A percentile compares a stretch with the other conserved stretches of the same genome.
phyloP scores from a whole-genome alignment of 64 coral and sea anemone genomes.

The Dendronephthya gigantea region DNA sequence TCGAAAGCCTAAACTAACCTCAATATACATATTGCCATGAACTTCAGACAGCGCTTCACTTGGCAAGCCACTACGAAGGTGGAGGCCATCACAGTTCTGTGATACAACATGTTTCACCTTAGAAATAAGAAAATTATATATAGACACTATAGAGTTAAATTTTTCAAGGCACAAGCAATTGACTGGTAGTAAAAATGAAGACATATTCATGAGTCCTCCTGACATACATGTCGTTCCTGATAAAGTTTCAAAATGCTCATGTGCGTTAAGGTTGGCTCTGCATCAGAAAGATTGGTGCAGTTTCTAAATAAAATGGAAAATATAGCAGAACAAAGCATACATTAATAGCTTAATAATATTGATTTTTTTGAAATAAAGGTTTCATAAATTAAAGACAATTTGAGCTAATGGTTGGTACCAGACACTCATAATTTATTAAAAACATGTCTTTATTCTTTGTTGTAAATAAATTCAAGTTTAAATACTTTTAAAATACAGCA shows the following conservation, averaged over 20 bases:
- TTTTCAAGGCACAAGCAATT: background rate
- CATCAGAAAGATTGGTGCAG: conserved; percentile 70
- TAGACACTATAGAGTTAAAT: too few relatives aligned
- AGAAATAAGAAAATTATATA: background rate
- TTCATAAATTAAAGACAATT: too few relatives aligned
- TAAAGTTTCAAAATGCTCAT: conserved; percentile 88
- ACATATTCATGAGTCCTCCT: background rate
- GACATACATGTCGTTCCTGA: conserved; percentile 55
- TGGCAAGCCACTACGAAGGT: conserved; percentile 88
- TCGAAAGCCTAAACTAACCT: too few relatives aligned
- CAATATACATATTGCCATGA: conserved; percentile 97
- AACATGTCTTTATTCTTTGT: background rate
- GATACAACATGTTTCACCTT: conserved; percentile 86
- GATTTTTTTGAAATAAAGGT: too few relatives aligned
- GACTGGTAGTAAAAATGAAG: background rate
- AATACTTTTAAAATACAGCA: background rate
- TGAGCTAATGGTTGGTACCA: background rate
- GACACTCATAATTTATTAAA: background rate
- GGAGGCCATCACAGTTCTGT: conserved; percentile 97
- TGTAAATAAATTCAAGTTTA: background rate
- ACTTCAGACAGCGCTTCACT: conserved; percentile 69
- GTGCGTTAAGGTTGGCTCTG: conserved; percentile 84
- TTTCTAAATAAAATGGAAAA: conserved; percentile 25
- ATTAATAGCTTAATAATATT: too few relatives aligned
- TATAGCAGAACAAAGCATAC: background rate